Evolutionary conservation across 2,888 invertebrate genomes (phyloP).

Genomic region (Hydrotaea cyrtoneurina): DNA sequence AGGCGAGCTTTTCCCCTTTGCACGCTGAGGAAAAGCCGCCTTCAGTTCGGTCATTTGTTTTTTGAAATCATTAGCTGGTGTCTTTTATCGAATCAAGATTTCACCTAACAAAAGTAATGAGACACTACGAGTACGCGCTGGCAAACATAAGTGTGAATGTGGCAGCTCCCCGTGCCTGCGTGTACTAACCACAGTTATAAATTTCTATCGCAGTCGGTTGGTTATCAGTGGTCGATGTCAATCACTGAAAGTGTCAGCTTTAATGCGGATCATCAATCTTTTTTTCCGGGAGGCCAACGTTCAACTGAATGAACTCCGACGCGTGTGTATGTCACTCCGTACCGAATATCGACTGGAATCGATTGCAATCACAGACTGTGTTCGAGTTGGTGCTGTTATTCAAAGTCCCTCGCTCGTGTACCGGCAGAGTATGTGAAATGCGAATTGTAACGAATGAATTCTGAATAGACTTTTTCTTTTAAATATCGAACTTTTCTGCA

Average conservation of each 20-base stretch:
- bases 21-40: no score
- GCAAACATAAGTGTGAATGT: background rate
- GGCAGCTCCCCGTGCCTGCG: no score
- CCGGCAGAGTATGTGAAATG: background rate
- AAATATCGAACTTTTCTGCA: conserved; percentile 71
- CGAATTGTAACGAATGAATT: no score
- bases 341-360: no score
- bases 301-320: conserved; percentile 17
- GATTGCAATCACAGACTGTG: no score
- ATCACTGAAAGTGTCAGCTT: conserved; percentile 29
- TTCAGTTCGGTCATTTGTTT: no score
- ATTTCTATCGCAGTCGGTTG: background rate
- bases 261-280: conserved; percentile 41
- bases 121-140: background rate
- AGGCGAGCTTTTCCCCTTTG: background rate
- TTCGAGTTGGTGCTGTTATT: no score
- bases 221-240: conserved; percentile 47
- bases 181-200: background rate
- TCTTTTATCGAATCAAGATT: conserved; percentile 38
- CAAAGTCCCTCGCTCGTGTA: no score
- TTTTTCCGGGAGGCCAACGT: background rate
- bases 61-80: conserved; percentile 17
- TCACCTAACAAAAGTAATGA: conserved; percentile 44
- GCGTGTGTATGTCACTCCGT: background rate
- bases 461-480: conserved; percentile 3